phyloP scores from a whole-genome alignment of 2,113 vertebrate genomes.

The Macrotis lagotis region DNA sequence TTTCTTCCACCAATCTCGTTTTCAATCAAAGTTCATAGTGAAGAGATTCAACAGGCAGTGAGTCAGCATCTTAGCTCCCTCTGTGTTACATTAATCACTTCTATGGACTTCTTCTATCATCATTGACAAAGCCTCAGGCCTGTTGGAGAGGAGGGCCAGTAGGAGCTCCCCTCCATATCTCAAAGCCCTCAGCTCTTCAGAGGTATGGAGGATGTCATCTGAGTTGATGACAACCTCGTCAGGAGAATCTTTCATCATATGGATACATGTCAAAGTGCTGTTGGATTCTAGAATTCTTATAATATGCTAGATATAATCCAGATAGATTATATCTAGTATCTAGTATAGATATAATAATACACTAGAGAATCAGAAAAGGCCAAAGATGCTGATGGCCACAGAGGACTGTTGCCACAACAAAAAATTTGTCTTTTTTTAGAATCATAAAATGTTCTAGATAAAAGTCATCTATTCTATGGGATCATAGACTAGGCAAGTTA shows the following conservation, averaged over 20 bases:
- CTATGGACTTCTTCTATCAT: not conserved
- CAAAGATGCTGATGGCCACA: not conserved
- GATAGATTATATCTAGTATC: too few species aligned
- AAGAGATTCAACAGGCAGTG: not conserved
- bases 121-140: not conserved
- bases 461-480: not conserved
- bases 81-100: rapidly evolving
- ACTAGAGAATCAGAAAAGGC: too few species aligned
- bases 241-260: not conserved
- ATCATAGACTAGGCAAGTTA: not conserved
- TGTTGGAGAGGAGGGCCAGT: not conserved
- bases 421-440: not conserved
- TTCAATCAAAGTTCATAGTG: not conserved
- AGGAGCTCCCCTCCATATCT: not conserved
- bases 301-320: too few species aligned
- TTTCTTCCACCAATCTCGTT: not conserved
- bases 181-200: not conserved
- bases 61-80: not conserved
- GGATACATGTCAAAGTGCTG: not conserved
- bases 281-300: not conserved
- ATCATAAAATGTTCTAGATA: not conserved
- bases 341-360: too few species aligned
- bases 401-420: not conserved
- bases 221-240: not conserved
- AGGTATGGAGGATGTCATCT: not conserved